Base-by-base conservation (phyloP, 2,888 invertebrate genomes). In the Tinea semifulvella region DNA sequence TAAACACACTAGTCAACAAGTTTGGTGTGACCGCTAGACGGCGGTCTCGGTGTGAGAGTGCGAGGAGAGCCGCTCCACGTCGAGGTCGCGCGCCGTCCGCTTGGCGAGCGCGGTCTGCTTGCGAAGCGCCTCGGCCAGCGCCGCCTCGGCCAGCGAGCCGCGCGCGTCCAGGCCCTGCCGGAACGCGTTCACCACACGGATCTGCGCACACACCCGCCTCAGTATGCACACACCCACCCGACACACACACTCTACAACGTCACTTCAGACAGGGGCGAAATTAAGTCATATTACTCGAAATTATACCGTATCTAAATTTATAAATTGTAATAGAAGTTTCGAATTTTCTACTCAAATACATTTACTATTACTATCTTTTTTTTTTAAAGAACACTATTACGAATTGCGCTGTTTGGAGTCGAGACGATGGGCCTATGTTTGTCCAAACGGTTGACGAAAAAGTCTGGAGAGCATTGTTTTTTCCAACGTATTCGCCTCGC, bases 131-230 rank as follows among this genome's bases (percentile, higher is more conserved):
- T 94, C 94, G 52, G 94, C 94, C 73, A 94, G 87, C 82, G 94
- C 92, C 73, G 92, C 91, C 85, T 91, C 93, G 75, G 91, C 91
- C 83, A 92, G 90, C 84, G 94, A 94, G 82, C 94, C 92, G 69
- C 95, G 92, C 77, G 94, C 89, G 85, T 97, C 97, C 84, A 98
- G 89, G 83, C 98, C 98, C 89, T 97, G 96, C 83, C 98, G 97
- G 90, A 98, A 99, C 85, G 98, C 98, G 87, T 98, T 98, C 85
- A 99, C 98, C 87, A 98, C 98, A 87, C 98, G 97, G 84, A 98
- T 98, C 98, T 98, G 92, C 82, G 86, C 85, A 73, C 66, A 31
- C 31, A 31, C 31, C 31, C 31, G 31, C 31, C 13, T 14, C 31
- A 6, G 31, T 31, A 8, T 22, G 22, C 31, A 31, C 31, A 63